A percentile compares a stretch with the other conserved stretches of the same genome.
phyloP scores from a whole-genome alignment of 2,888 invertebrate species.

The Polietes domitor region DNA sequence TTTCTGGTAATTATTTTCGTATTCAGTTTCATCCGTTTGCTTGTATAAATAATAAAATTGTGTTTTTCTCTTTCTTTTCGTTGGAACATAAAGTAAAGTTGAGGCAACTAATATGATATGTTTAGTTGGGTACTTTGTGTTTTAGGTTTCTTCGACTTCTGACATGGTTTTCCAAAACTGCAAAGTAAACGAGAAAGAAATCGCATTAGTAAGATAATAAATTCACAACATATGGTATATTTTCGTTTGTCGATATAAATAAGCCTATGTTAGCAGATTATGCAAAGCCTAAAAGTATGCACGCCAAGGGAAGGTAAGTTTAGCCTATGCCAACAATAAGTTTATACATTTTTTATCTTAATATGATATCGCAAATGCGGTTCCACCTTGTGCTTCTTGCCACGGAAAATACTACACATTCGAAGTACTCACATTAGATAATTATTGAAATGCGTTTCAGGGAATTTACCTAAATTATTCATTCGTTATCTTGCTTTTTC shows the following conservation, averaged over 20 bases:
- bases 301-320: too few species aligned
- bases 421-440: too few species aligned
- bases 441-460: too few species aligned
- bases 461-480: too few species aligned
- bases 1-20: constrained; percentile 26
- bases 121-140: constrained; percentile 20
- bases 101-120: constrained; percentile 50
- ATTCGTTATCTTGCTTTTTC: too few species aligned
- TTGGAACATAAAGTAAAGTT: constrained; percentile 14
- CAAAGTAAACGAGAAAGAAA: constrained; percentile 14
- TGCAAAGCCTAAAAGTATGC: too few species aligned
- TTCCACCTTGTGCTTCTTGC: too few species aligned
- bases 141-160: constrained; percentile 12
- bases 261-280: too few species aligned
- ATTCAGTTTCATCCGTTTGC: not conserved
- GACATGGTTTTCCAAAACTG: constrained; percentile 42
- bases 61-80: constrained; percentile 1
- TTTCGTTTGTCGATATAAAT: not conserved
- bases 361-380: too few species aligned
- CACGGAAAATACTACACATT: too few species aligned
- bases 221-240: not conserved
- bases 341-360: too few species aligned
- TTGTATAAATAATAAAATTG: constrained; percentile 21
- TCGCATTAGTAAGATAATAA: not conserved
- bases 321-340: too few species aligned